Conservation (phyloP, 2,888 invertebrate species). For the Ophion obscuratus region DNA sequence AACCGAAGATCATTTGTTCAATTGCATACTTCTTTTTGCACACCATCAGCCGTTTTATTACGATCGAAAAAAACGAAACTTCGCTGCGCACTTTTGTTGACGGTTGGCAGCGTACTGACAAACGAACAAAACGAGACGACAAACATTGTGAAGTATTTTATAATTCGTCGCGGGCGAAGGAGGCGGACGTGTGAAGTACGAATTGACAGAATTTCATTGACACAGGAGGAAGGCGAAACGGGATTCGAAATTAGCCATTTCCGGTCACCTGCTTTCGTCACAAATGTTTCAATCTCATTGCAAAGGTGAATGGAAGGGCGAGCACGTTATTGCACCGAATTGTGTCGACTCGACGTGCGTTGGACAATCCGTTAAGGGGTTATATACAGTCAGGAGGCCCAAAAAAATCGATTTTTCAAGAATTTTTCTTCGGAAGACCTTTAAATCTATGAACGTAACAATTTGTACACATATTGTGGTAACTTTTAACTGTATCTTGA, state of each 20-base stretch:
- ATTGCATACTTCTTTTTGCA: background rate
- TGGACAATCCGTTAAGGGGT: no score
- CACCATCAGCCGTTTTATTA: background rate
- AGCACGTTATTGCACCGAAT: no score
- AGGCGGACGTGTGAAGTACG: background rate
- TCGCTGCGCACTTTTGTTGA: constrained; percentile 44
- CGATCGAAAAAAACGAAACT: constrained; percentile 3
- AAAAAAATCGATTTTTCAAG: no score
- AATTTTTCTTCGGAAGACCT: no score
- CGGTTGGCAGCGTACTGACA: constrained; percentile 43
- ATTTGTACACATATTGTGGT: no score
- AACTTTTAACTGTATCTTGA: no score
- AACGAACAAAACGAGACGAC: constrained; percentile 19
- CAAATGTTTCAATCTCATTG: background rate
- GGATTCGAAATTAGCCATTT: constrained; percentile 18
- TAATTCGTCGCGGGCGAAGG: constrained; percentile 41
- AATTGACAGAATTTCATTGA: constrained; percentile 45
- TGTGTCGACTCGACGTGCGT: no score
- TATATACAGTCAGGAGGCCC: no score
- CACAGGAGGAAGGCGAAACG: constrained; percentile 40
- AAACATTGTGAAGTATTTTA: constrained; percentile 63
- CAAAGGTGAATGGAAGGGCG: background rate
- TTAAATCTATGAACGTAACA: no score
- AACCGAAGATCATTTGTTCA: constrained; percentile 31
- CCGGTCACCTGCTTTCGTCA: background rate